Evolutionary conservation across 2,113 vertebrate genomes (phyloP), one percentile per base, ranked within the genome.

Genomic region (Psilopogon haemacephalus): DNA sequence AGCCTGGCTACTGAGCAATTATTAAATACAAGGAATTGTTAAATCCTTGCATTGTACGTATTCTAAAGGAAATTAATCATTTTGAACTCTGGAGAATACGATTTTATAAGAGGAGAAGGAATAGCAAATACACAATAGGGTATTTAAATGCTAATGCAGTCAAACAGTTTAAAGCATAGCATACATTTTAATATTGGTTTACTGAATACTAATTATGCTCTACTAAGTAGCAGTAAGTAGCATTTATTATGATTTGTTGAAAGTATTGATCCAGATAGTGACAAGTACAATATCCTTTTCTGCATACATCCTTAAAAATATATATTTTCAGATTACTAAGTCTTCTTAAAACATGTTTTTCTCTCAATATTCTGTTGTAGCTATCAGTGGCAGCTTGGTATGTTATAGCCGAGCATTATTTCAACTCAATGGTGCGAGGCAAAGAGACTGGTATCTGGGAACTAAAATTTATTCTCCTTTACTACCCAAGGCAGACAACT

Each of bases 21-120:
- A 97, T 91, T 96, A 93, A 95, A 97, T 89, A 96, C 86, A 94
- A 96, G 79, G 91, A 95, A 97, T 96, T 93, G 91, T 90, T 96
- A 97, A 97, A 96, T 97, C 95, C 95, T 89, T 55, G 84, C 92
- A 96, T 97, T 97, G 95, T 97, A 87, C 91, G 1, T 70, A 83
- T 95, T 97, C 95, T 95, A 96, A 96, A 96, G 93, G 94, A 97
- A 97, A 97, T 97, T 96, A 97, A 97, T 97, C 95, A 97, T 96
- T 95, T 85, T 94, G 83, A 97, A 96, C 90, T 95, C 95, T 86
- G 88, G 96, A 97, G 95, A 95, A 95, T 97, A 96, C 89, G 75
- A 91, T 96, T 96, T 95, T 93, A 94, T 93, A 95, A 95, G 92
- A 90, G 79, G 91, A 94, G 93, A 94, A 95, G 95, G 95, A 95